Evolutionary conservation across 2,113 vertebrate genomes (phyloP).

Genomic region (Benitochromis conjunctus): DNA sequence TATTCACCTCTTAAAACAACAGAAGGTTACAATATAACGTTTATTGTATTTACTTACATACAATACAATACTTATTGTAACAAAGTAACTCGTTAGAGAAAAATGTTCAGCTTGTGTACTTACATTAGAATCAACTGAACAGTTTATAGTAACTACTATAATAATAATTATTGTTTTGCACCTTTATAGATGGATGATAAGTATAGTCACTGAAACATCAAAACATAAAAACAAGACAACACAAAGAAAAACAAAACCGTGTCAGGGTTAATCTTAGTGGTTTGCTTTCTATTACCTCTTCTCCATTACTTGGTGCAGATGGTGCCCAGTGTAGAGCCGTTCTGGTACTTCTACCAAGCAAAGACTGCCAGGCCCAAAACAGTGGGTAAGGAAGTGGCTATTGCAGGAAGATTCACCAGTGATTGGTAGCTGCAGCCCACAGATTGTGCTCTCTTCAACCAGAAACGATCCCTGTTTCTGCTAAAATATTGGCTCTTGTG

Average conservation of each 20-base stretch:
- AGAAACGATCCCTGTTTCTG: too few relatives aligned
- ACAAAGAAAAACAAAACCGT: neutral
- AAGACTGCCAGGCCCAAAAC: neutral
- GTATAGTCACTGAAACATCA: neutral
- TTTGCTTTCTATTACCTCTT: neutral
- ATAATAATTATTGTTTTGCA: neutral
- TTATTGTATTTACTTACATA: neutral
- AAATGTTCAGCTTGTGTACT: neutral
- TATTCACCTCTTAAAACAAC: neutral
- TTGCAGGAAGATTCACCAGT: too few relatives aligned
- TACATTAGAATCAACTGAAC: neutral
- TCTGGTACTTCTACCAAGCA: neutral
- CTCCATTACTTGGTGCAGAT: neutral
- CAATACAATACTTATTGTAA: neutral
- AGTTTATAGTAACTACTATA: neutral
- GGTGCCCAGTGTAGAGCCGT: neutral
- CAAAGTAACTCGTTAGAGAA: neutral
- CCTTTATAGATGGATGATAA: neutral
- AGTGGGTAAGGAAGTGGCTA: too few relatives aligned
- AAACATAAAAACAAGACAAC: neutral
- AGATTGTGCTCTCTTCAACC: too few relatives aligned
- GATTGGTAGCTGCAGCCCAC: too few relatives aligned
- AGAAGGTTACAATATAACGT: neutral
- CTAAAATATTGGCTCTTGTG: too few relatives aligned
- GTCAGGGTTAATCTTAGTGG: neutral